Evolutionary conservation across 2,888 invertebrate genomes (phyloP).

Genomic region (Nymphalis c-album): DNA sequence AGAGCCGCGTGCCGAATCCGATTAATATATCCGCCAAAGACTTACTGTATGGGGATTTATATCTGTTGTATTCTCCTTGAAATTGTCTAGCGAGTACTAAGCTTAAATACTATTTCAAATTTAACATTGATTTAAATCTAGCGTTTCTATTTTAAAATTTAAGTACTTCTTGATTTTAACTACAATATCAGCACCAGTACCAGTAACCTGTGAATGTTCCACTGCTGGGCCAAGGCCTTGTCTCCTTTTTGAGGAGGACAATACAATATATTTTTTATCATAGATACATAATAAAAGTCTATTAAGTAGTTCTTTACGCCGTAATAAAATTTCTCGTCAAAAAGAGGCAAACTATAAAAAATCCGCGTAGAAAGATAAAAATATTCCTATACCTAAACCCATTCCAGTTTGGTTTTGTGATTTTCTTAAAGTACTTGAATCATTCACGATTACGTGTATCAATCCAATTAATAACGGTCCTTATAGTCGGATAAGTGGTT

Average conservation of each 20-base stretch:
- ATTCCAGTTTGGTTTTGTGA: background rate
- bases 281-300: too few species aligned
- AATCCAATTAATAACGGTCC: constrained; percentile 29
- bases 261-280: too few species aligned
- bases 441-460: constrained; percentile 17
- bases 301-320: too few species aligned
- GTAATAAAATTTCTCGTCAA: too few species aligned
- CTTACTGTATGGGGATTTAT: constrained; percentile 13
- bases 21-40: constrained; percentile 32
- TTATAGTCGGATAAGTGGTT: constrained; percentile 30
- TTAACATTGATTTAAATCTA: background rate
- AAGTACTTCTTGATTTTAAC: too few species aligned
- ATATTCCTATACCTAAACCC: background rate
- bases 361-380: background rate
- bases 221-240: too few species aligned
- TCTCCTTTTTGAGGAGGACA: too few species aligned
- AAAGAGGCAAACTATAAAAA: too few species aligned
- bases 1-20: constrained; percentile 26
- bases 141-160: too few species aligned
- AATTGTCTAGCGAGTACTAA: constrained; percentile 14
- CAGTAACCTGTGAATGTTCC: too few species aligned
- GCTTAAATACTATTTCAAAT: background rate
- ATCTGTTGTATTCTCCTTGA: constrained; percentile 17
- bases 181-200: too few species aligned
- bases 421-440: constrained; percentile 13